Conservation (phyloP, 2,797 vertebrate species). For the Spinus pinus region DNA sequence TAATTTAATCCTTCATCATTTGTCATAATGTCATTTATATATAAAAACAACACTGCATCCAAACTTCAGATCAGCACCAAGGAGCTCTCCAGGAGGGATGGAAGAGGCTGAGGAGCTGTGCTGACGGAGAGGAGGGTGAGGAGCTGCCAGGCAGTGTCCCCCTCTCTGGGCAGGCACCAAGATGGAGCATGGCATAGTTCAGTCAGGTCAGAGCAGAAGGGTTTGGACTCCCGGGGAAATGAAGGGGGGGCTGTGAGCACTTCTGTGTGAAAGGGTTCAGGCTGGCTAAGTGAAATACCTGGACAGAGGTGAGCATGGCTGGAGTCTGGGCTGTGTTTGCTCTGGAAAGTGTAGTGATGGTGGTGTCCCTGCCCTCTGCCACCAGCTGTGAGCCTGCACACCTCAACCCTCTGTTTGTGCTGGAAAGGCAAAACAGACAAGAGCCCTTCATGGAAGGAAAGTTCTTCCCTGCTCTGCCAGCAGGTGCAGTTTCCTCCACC, state of each 20-base stretch:
- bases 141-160: background rate
- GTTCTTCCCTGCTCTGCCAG: background rate
- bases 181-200: accelerated
- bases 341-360: accelerated
- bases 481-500: background rate
- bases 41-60: slow-evolving; percentile 72
- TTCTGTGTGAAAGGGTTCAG: background rate
- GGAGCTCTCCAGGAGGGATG: slow-evolving; percentile 69
- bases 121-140: background rate
- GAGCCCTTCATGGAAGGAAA: background rate
- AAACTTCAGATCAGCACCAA: slow-evolving; percentile 74
- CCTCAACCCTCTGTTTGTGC: background rate
- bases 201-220: background rate
- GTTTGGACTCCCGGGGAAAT: background rate
- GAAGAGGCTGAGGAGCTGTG: slow-evolving; percentile 5
- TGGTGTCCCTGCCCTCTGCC: background rate
- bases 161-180: background rate
- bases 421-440: background rate
- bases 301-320: background rate
- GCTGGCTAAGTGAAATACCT: background rate
- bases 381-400: background rate
- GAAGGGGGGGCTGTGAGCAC: background rate
- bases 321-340: background rate
- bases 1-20: slow-evolving; percentile 75
- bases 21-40: slow-evolving; percentile 79